Base-by-base conservation (phyloP, 2,113 vertebrate species). In the Neomonachus schauinslandi region DNA sequence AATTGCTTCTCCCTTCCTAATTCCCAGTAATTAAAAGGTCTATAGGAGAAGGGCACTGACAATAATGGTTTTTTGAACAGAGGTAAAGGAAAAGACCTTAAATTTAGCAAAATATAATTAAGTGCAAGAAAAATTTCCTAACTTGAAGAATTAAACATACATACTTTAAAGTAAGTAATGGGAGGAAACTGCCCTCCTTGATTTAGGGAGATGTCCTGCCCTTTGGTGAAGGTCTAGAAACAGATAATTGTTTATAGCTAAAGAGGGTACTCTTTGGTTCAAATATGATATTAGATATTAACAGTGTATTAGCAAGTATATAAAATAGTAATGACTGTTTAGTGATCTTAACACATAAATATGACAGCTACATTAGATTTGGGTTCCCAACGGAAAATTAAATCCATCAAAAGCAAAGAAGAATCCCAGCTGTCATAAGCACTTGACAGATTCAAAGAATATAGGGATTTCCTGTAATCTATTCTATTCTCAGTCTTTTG, bases 301-400 rank as follows among this genome's bases (percentile, higher is more conserved):
- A 76, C n/a, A 39, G 14, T 5, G 0, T 85, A 82, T 85, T 89
- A 89, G 57, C 51, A 94, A 79, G n/a, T 61, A 19, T 85, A n/a
- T 65, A 42, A 74, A 86, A 67, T 63, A 71, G 19, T 55, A 94
- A 0, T 93, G 72, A 76, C 63, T 33, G 4, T 94, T 97, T 74
- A 95, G 28, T 96, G 63, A 88, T 90, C 53, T 90, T 95, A 95
- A 98, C 97, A 91, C 76, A 33, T 57, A 69, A 84, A 94, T 97
- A 28, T 91, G 61, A 84, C 80, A 82, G 72, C 63, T 93, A 42
- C 18, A 55, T 96, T 93, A 94, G 28, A 96, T 98, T 91, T 61
- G 61, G 28, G 19, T 67, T 96, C 82, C 94, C 82, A 39, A 84
- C 79, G 85, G 92, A 97, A 97, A 97, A 63, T 89, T 51, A 96